Conservation (phyloP, 1,140 invertebrate genomes). For the Artemia franciscana region DNA sequence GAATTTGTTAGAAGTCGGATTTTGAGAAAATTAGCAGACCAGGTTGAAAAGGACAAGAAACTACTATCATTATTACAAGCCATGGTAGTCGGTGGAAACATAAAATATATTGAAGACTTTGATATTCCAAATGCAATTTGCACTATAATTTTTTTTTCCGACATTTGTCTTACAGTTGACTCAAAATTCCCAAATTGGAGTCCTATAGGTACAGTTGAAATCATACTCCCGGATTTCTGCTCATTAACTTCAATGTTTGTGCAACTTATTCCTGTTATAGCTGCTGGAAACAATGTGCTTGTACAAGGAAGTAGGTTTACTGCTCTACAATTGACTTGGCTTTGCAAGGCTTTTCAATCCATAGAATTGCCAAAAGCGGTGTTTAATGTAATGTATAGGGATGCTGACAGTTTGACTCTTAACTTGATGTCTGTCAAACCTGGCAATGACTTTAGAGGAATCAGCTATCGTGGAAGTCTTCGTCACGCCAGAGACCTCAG, state of each 20-base stretch:
- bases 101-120: not conserved
- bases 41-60: not conserved
- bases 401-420: conserved; percentile 23
- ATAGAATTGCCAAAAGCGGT: conserved; percentile 16
- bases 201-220: conserved; percentile 18
- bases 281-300: conserved; percentile 18
- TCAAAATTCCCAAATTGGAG: conserved; percentile 22
- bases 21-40: not conserved
- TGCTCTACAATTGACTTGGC: conserved; percentile 11
- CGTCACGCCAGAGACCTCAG: conserved; percentile 20
- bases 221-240: not conserved
- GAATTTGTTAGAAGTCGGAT: not conserved
- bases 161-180: conserved; percentile 25
- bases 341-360: conserved; percentile 14
- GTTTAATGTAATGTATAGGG: conserved; percentile 23
- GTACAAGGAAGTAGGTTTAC: conserved; percentile 14
- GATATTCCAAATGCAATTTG: not conserved
- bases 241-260: not conserved
- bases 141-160: conserved; percentile 24
- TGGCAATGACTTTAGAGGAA: too few relatives aligned
- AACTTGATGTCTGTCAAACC: conserved; percentile 21
- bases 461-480: conserved; percentile 20
- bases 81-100: not conserved
- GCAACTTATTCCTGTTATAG: conserved; percentile 27
- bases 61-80: not conserved